Evolutionary conservation across 2,888 invertebrate species (phyloP), one percentile per base, ranked within the genome.

Genomic region (Eupsilia transversa): DNA sequence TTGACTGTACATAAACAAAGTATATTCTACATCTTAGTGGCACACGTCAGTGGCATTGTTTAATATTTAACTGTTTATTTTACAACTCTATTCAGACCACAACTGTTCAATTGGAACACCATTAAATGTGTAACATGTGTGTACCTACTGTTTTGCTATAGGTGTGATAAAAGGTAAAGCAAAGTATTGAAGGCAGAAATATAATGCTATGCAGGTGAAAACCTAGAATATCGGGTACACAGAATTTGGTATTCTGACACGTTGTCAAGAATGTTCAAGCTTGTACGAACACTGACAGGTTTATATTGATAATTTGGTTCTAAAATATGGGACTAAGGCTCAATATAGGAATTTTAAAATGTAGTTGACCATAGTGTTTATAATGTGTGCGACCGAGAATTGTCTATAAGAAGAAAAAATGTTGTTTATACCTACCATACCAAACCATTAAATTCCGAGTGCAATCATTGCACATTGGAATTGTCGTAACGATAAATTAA

Each of bases 61-160:
- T 30, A 33, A 61, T 14, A 63, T 41, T 74, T 71, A 60, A 83
- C 17, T 77, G 63, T 84, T 75, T 80, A 72, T 56, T 68, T 82
- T 60, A 79, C 43, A 66, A 60, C 52, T 30, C 30, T 72, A 80
- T 84, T 75, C 72, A 69, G 52, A 57, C 20, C 61, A 35, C 80
- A 84, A 57, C 72, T 84, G 82, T 80, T 69, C 81, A 82, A 82
- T 72, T 75, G 52, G 49, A 72, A 66, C 12, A 33, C 27, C 20
- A 64, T 70, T 60, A 35, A 68, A 66, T 66, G 59, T 54, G 43
- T 60, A 35, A n/a, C 38, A 49, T 66, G 23, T 72, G 46, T 57
- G 17, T 27, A 49, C 6, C 5, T 38, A 43, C 23, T 17, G 43
- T 64, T 49, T 43, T 65, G 60, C 33, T 61, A 52, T 46, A 33